phyloP scores from a whole-genome alignment of 2,797 vertebrate genomes.

The Percopsis omiscomaycus region DNA sequence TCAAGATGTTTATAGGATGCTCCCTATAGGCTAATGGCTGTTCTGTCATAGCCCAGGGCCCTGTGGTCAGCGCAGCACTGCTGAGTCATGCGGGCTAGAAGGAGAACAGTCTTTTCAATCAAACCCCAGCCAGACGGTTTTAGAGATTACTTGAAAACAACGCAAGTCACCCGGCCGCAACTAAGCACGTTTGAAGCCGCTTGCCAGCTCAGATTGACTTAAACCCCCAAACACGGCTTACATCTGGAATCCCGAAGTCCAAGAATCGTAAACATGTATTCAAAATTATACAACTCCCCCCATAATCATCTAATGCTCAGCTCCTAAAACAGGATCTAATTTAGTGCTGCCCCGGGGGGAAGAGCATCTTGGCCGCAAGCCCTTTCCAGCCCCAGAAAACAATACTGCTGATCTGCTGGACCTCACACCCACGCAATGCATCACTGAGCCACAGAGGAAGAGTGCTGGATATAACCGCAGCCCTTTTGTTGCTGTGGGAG shows the following conservation, averaged over 20 bases:
- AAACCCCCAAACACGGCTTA: slow-evolving; percentile 11
- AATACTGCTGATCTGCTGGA: slow-evolving; percentile 70
- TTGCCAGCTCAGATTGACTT: slow-evolving; percentile 27
- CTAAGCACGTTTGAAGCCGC: slow-evolving; percentile 11
- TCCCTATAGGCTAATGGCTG: slow-evolving; percentile 24
- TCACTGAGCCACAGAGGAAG: slow-evolving; percentile 63
- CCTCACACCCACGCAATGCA: slow-evolving; percentile 67
- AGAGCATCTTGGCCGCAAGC: slow-evolving; percentile 56
- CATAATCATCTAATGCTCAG: slow-evolving; percentile 19
- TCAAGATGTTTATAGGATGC: slow-evolving; percentile 27
- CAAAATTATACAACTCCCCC: slow-evolving; percentile 44
- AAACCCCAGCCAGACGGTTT: slow-evolving; percentile 19
- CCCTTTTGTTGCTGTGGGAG: slow-evolving; percentile 55
- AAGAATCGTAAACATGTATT: slow-evolving; percentile 35
- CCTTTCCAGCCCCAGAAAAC: slow-evolving; percentile 60
- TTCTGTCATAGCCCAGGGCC: slow-evolving; percentile 21
- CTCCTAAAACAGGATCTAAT: slow-evolving; percentile 48
- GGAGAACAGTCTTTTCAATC: slow-evolving; percentile 21
- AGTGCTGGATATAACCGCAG: slow-evolving; percentile 58
- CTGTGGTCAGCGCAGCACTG: slow-evolving; percentile 5
- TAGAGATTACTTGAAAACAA: slow-evolving; percentile 37
- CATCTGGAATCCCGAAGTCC: slow-evolving; percentile 25
- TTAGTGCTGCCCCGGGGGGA: slow-evolving; percentile 39
- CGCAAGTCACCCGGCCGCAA: slow-evolving; percentile 12
- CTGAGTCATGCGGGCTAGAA: slow-evolving; percentile 29